Evolutionary conservation across 2,888 invertebrate species (phyloP).

Genomic region (Cephalotes varians): DNA sequence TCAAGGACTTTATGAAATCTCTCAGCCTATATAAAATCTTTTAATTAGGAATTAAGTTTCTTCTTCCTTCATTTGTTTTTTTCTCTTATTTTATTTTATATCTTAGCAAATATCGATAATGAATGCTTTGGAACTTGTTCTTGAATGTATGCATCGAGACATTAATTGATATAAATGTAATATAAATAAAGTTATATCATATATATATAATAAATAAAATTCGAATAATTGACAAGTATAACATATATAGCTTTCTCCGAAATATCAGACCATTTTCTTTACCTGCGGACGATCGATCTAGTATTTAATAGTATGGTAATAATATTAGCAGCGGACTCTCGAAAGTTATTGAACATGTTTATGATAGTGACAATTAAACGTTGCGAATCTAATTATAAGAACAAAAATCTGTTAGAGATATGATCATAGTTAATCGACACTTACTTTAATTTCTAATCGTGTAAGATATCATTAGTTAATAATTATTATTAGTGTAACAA

Average conservation of each 20-base stretch:
- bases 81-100: neutral
- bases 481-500: too few relatives aligned
- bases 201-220: slow-evolving; percentile 5
- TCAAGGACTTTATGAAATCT: neutral
- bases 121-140: neutral
- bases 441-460: slow-evolving; percentile 22
- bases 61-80: neutral
- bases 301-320: slow-evolving; percentile 3
- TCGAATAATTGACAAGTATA: neutral
- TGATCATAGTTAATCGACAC: neutral
- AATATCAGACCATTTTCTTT: neutral
- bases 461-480: slow-evolving; percentile 13
- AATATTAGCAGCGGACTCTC: neutral
- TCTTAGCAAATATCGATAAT: neutral
- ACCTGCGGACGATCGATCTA: neutral
- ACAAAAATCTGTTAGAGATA: neutral
- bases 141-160: neutral
- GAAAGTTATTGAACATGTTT: neutral
- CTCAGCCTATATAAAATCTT: neutral
- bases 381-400: slow-evolving; percentile 9
- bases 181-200: too few relatives aligned
- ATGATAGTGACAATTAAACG: neutral
- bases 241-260: neutral
- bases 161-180: neutral
- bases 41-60: neutral